Evolutionary conservation across 2,113 vertebrate species (phyloP).

Genomic region (Scolopax mira): DNA sequence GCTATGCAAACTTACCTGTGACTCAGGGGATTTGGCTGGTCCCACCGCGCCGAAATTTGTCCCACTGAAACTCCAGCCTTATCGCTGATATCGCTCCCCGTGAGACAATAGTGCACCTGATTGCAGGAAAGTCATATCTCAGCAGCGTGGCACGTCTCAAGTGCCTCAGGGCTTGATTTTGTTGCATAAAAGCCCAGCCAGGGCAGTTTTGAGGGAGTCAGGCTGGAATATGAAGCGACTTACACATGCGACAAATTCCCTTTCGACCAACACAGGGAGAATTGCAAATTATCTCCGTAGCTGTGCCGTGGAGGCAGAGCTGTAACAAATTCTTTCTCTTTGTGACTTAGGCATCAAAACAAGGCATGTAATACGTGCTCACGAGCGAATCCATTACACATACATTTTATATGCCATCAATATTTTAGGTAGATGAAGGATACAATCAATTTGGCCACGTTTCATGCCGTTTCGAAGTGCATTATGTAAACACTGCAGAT

Average conservation of each 20-base stretch:
- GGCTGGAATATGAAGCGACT: background rate
- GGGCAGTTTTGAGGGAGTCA: background rate
- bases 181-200: background rate
- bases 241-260: background rate
- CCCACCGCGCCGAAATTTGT: background rate
- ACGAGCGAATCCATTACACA: background rate
- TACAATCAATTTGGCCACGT: background rate
- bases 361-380: background rate
- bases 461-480: background rate
- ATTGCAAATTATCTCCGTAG: background rate
- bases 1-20: background rate
- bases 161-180: background rate
- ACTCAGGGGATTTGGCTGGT: slow-evolving; percentile 2
- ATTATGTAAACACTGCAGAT: background rate
- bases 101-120: background rate
- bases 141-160: background rate
- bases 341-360: background rate
- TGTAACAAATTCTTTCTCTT: background rate
- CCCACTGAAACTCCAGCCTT: background rate
- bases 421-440: background rate
- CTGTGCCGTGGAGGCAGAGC: background rate
- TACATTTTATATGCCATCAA: background rate
- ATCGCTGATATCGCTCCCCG: background rate
- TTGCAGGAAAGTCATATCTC: background rate
- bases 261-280: background rate